These are phyloP conservation scores for Chlamydotis undulata DNA, from an alignment of 2,113 vertebrate genomes.

Conservation along the genomic window DNA sequence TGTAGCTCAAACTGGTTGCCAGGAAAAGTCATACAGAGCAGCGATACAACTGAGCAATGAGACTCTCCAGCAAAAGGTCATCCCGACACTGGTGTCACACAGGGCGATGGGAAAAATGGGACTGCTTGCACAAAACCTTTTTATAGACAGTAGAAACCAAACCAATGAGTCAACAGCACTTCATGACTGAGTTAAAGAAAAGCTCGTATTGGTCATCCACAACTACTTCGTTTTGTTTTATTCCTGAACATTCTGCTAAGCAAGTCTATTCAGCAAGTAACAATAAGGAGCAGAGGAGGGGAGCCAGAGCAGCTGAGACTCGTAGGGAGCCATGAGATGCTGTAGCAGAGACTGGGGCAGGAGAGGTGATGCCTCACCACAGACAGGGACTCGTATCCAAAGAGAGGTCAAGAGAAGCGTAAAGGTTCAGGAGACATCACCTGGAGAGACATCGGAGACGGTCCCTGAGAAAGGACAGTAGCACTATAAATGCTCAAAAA, in stretches of 20 bases:
- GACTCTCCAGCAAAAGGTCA: slow-evolving; percentile 36
- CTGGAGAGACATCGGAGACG: not conserved
- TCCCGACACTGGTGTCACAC: not conserved
- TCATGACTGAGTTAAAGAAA: not conserved
- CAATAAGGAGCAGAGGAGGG: not conserved
- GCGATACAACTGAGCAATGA: slow-evolving; percentile 19
- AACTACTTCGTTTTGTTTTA: slow-evolving; percentile 19
- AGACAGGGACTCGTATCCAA: not conserved
- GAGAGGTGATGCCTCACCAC: not conserved
- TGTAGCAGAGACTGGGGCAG: not conserved
- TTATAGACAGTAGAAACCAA: slow-evolving; percentile 35
- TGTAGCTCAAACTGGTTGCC: slow-evolving; percentile 16
- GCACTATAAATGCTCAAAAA: not conserved
- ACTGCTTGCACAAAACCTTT: slow-evolving; percentile 33
- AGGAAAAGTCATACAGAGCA: not conserved
- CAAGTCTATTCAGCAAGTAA: not conserved
- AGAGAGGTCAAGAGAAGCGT: not conserved
- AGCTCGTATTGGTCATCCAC: slow-evolving; percentile 25
- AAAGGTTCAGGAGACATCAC: not conserved
- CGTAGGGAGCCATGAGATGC: not conserved
- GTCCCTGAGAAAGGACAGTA: not conserved
- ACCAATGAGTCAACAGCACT: not conserved
- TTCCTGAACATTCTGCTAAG: slow-evolving; percentile 15
- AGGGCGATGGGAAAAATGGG: slow-evolving; percentile 14
- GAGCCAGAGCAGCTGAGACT: not conserved